Evolutionary conservation across 1,140 invertebrate genomes (phyloP), one percentile per base, ranked within the genome.

Genomic region (Berghia stephanieae): DNA sequence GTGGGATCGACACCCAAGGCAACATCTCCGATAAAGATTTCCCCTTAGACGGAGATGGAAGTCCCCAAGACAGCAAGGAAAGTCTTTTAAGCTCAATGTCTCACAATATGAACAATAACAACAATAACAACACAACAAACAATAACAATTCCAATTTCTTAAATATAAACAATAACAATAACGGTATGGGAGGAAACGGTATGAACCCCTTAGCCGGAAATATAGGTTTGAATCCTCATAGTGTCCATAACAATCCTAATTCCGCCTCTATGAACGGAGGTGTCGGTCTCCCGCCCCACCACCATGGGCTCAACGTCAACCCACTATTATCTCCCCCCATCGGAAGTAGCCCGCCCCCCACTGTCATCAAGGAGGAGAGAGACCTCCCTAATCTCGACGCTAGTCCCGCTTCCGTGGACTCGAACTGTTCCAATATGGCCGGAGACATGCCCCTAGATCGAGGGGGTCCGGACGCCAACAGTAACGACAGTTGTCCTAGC

Each of bases 1-100:
- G 79, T 57, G 82, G 82, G 2, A 81, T 83, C 70, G 86, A 86
- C 63, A 82, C 81, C 34, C 85, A 79, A 75, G 83, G 80, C 74
- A 83, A 73, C 77, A 83, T 80, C 38, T 86, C 79, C 52, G 86
- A 84, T 79, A 85, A 83, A 68, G 86, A 86, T 36, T 82, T 82
- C 46, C 83, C 83, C 49, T 76, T 85, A 27, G 85, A 84, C 46
- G 83, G 81, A 27, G 83, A 86, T 44, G 81, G 79, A 67, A 81
- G 75, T 63, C 72, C 80, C 10, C 81, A 84, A 71, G 85, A 85
- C 69, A 76, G 80, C 13, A 83, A 84, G 73, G 84, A 83, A 43
- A 81, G 82, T 18, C 80, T 82, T 83, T 84, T 83, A 66, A 81
- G 82, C 68, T 79, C 75, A 66, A 80, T 79, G 57, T 60, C 78